These are phyloP conservation scores for Saccostrea cuccullata DNA, from an alignment of 1,140 invertebrate species.

Conservation along the genomic window DNA sequence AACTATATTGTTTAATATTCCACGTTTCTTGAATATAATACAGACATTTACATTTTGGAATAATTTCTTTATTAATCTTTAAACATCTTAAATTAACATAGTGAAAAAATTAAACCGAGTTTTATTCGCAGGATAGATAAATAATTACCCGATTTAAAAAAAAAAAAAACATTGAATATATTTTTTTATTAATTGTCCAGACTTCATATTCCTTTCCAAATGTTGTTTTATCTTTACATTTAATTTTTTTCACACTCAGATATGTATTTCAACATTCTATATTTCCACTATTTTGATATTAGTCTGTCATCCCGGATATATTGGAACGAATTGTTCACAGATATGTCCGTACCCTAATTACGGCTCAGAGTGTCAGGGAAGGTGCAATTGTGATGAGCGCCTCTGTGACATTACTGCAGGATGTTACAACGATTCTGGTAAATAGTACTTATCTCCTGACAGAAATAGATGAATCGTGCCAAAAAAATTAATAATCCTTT, in stretches of 20 bases:
- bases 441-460: background rate
- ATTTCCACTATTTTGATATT: background rate
- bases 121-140: too few species aligned
- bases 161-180: too few species aligned
- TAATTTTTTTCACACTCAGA: background rate
- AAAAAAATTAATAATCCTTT: too few species aligned
- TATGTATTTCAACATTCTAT: background rate
- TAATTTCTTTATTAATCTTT: too few species aligned
- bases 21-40: too few species aligned
- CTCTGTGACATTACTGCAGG: background rate
- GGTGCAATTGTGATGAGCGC: background rate
- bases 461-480: too few species aligned
- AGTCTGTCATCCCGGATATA: background rate
- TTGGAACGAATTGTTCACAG: background rate
- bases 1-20: background rate
- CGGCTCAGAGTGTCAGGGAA: background rate
- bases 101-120: too few species aligned
- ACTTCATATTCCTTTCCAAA: background rate
- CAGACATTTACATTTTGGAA: too few species aligned
- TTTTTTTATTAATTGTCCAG: too few species aligned
- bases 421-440: background rate
- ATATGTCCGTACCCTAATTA: background rate
- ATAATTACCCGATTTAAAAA: too few species aligned
- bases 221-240: background rate
- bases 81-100: too few species aligned